Evolutionary conservation across 92 coral and sea anemone species (phyloP), one percentile per base, ranked within the genome.

Genomic region (Muricea muricata): DNA sequence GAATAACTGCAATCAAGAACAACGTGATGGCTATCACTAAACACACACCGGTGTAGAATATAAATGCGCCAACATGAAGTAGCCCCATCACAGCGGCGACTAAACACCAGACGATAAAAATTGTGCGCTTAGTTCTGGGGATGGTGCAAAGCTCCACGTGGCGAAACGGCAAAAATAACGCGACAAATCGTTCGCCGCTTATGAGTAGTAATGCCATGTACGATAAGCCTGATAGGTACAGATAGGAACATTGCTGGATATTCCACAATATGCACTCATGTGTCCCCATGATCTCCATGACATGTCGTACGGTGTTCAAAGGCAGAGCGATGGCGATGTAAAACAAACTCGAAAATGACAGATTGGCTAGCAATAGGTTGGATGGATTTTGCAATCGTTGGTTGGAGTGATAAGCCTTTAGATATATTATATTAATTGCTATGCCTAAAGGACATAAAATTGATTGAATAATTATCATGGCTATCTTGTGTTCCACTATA

Each of bases 201-300:
- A 94, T 92, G 21, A 93, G 87, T 61, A 93, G 91, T 7, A 94
- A 52, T 14, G 97, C 89, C 93, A 86, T 86, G 58, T 92, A 94
- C 7, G 98, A 92, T 25, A 94, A 88, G 4, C 94, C 94, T 20
- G 75, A 29, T 18, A 68, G 46, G 46, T 68, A 68, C n/a, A 68
- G 46, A 33, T 33, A 68, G 10, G 50, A 20, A 20, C 41, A 68
- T 33, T 68, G 75, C 46, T 68, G 46, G 25, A 68, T 68, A 6
- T 68, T 50, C 75, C 75, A 68, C 4, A 68, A 15, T 7, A 68
- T 4, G 25, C 75, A 68, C 26, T 14, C 26, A 24, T 30, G 75
- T 23, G 41, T 68, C 46, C 75, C 75, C 24, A 68, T 20, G 10
- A 68, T 68, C 24, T 68, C 75, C 41, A 68, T 4, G 0, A 68